Base-by-base conservation (phyloP, 64 coral and sea anemone genomes). In the Dendrophyllia cribrosa region DNA sequence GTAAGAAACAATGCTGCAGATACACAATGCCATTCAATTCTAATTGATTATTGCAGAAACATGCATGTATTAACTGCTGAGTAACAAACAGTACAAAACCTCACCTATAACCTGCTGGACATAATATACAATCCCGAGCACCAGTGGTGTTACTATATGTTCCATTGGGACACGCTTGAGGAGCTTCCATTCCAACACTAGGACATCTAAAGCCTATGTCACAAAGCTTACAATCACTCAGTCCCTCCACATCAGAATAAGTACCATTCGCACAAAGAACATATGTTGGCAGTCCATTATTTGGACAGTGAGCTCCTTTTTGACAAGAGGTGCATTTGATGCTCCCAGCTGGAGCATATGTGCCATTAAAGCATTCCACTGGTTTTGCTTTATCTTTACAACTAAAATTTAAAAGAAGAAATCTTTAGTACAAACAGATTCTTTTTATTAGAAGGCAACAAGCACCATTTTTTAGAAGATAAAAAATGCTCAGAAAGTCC, bases 281-380 rank as follows among this genome's bases (percentile, higher is more conserved):
- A 52, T 44, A 87, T 43, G 51, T 73, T 19, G 67, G 6, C 15
- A 73, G n/a, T 15, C 85, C 85, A 47, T 73, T 61, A 0, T 49
- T 44, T 47, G 85, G 85, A 44, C 93, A 95, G 12, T 77, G 67
- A 69, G 93, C 80, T 46, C 93, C 93, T 53, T 86, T 95, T n/a
- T 79, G 88, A 79, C 93, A 95, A 26, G 59, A 16, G 19, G 77
- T 49, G 47, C 93, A 95, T 48, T 90, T n/a, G 46, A 86, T 85
- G 70, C 78, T 86, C 34, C 87, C 81, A 49, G 87, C 68, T 43
- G 70, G 53, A 7, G 88, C 72, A 59, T 58, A 95, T 6, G 79
- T 90, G 12, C 93, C 88, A 85, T 70, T 72, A 43, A 20, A 45
- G 59, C 93, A 95, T 51, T 17, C 9, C 34, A 76, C 70, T 47